phyloP scores from a whole-genome alignment of 2,113 vertebrate species.

The Helogale parvula region DNA sequence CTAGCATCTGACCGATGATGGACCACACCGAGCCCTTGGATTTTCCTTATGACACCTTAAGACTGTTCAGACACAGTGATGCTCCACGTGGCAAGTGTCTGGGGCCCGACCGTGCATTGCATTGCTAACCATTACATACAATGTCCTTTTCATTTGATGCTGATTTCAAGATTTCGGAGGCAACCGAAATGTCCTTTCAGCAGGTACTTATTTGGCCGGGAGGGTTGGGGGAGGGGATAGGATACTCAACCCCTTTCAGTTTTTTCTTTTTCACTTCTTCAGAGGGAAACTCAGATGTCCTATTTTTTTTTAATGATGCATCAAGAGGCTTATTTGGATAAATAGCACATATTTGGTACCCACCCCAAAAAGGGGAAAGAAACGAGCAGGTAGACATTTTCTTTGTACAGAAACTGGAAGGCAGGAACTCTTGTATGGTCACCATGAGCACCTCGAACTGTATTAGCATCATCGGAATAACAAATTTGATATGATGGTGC shows the following conservation, averaged over 20 bases:
- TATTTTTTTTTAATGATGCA: neutral
- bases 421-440: conserved; percentile 36
- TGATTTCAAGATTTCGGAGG: conserved; percentile 75
- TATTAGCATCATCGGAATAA: conserved; percentile 83
- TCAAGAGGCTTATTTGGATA: neutral
- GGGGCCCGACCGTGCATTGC: conserved; percentile 46
- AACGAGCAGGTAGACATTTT: neutral
- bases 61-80: conserved; percentile 43
- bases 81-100: conserved; percentile 61
- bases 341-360: neutral
- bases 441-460: conserved; percentile 76
- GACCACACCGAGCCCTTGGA: neutral
- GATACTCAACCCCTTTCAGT: neutral
- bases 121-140: conserved; percentile 60
- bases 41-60: conserved; percentile 47
- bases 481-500: conserved; percentile 77
- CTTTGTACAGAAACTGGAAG: conserved; percentile 14
- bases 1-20: accelerated
- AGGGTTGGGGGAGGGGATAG: neutral
- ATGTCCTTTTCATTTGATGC: conserved; percentile 70
- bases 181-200: neutral
- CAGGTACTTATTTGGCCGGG: neutral
- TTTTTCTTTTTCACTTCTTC: neutral
- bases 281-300: neutral
- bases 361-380: neutral